Evolutionary conservation across 2,113 vertebrate species (phyloP), one percentile per base, ranked within the genome.

Genomic region (Heterotilapia buettikoferi): DNA sequence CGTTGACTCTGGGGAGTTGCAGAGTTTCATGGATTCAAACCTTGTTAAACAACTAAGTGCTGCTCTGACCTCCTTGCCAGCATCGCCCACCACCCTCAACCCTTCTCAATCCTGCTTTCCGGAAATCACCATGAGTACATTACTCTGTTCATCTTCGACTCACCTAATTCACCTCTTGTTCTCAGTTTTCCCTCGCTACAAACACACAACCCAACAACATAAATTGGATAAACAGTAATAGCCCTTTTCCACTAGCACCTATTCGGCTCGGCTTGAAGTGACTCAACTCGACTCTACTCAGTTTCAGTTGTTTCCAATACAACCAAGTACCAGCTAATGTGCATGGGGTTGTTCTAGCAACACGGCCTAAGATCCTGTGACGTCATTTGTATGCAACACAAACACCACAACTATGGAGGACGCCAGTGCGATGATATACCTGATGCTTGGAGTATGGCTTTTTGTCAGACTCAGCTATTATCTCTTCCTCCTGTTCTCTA

Each of bases 351-450:
- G 6, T 63, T 63, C 9, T 63, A 36, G 0, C 59, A 33, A 11
- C 9, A 33, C 2, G 5, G 16, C 5, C 9, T 61, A 33, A 33
- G 29, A 33, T 63, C 31, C 31, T 63, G 31, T 63, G 31, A 63
- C 6, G 2, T 63, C 31, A 7, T 19, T 31, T 63, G 3, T 11
- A 11, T 63, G 59, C 59, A 63, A 63, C 31, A 63, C 31, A 19
- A 63, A 63, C 18, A 63, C 59, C 31, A 63, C 0, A 63, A 63
- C 18, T 36, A 36, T 63, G 31, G 59, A 63, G 59, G 31, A 36
- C 18, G 9, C 31, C 59, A 36, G 7, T 0, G 18, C 4, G 0
- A 63, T 0, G 0, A 29, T 36, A 36, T 36, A 63, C 59, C 59
- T 63, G 59, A 18, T 63, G 31, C 59, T 63, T 63, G 31, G 59